Base-by-base conservation (phyloP, 2,888 invertebrate species). In the Callimorpha dominula region DNA sequence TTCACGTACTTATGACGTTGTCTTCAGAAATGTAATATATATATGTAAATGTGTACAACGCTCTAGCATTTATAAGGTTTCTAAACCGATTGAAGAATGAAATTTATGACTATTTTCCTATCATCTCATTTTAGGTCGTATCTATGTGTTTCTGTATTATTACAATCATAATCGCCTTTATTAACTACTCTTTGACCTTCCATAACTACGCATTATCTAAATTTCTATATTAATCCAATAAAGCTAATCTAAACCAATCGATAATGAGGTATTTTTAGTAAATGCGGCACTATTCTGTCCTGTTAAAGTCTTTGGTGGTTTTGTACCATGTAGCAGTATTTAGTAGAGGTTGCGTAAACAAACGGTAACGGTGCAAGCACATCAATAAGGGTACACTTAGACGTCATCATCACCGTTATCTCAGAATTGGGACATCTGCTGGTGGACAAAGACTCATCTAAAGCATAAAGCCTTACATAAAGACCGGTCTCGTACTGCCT, bases 1-100 rank as follows among this genome's bases (percentile, higher is more conserved):
- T 75, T 70, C 73, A 76, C 72, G 70, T 74, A 57, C 68, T 63
- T 69, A 68, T 68, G 70, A 75, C 60, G 68, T 70, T 68, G 71
- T 68, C 54, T 68, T 9, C 49, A 63, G 20, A 12, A 43, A 68
- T 71, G 49, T 62, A 54, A 68, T 71, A 67, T 49, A 43, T 50
- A 42, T 65, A 31, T 31, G 31, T 31, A 31, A 1, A 54, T 52
- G 57, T 17, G 40, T 71, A 50, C 65, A 43, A 42, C 49, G 11
- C 4, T 50, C n/a, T 64, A 64, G 62, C 46, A 69, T 63, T 69
- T 17, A 50, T 17, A 63, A 63, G 20, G 50, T n/a, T 50, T 69
- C 69, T 49, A 69, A 49, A 63, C 14, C 62, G 17, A 64, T 15
- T 6, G 54, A 54, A 71, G 20, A 54, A 70, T 46, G 43, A 52